These are phyloP conservation scores for Steinernema feltiae DNA, from an alignment of 1,140 invertebrate genomes.

Conservation along the genomic window DNA sequence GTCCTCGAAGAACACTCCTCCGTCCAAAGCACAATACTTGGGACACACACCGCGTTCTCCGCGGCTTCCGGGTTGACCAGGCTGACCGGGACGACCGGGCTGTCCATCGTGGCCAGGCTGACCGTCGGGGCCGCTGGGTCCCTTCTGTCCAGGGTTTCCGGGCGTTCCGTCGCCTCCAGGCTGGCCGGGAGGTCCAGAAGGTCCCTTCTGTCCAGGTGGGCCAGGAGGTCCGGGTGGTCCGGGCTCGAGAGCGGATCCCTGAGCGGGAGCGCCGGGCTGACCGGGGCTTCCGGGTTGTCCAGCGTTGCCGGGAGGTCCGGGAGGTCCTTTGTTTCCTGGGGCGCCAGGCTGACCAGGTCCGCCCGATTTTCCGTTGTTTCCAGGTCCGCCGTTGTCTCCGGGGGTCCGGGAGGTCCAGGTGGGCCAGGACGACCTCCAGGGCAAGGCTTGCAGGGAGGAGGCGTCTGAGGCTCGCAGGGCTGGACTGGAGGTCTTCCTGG, in stretches of 20 bases:
- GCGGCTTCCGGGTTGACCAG: constrained; percentile 17
- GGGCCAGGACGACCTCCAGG: constrained; percentile 19
- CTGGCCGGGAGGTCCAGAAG: constrained; percentile 22
- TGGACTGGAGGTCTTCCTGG: constrained; percentile 4
- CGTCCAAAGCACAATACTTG: constrained; percentile 50
- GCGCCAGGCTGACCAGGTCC: background rate
- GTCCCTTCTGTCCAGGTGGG: constrained; percentile 21
- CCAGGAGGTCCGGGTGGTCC: constrained; percentile 31
- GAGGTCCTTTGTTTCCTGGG: constrained; percentile 17
- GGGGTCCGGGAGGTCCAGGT: constrained; percentile 2
- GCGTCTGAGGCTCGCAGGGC: constrained; percentile 27
- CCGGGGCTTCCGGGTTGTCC: constrained; percentile 23
- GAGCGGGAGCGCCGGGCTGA: constrained; percentile 12
- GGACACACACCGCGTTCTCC: constrained; percentile 36
- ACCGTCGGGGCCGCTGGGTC: background rate
- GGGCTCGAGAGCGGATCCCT: constrained; percentile 6
- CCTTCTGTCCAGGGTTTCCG: constrained; percentile 17
- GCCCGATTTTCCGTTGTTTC: constrained; percentile 13
- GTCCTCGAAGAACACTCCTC: constrained; percentile 51
- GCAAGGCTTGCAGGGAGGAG: constrained; percentile 28
- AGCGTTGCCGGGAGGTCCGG: constrained; percentile 18
- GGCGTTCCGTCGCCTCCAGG: constrained; percentile 22
- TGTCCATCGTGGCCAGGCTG: background rate
- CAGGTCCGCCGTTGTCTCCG: background rate
- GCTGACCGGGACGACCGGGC: constrained; percentile 20